Base-by-base conservation (phyloP, 2,113 vertebrate species). In the Cochlearius cochlearius region DNA sequence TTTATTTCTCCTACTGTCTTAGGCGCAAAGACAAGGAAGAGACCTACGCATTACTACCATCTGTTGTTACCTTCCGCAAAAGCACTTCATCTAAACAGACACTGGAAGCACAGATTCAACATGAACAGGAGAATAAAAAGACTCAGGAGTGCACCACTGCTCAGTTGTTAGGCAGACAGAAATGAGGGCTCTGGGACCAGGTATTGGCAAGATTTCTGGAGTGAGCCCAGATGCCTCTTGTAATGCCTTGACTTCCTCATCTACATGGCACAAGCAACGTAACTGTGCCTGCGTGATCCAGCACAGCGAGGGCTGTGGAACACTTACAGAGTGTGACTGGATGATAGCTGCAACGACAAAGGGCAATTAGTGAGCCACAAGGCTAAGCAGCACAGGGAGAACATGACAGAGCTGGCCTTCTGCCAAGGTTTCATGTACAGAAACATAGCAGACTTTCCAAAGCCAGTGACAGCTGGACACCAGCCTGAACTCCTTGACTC, bases 31-130 rank as follows among this genome's bases (percentile, higher is more conserved):
- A 89, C 72, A 91, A 84, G 76, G 30, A 77, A 90, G 18, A 17
- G 47, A 81, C 68, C 52, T 76, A 80, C 41, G 41, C 41, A 50
- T 62, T 91, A 58, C 25, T 66, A 90, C 91, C 92, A 95, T 83
- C 88, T 92, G 94, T 50, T 92, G 72, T 86, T 80, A 95, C 59
- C 45, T 94, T 90, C 79, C 92, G 86, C 63, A 87, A 91, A 85
- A 91, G 73, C 68, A 72, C 53, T 92, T 93, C 1, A 78, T 92
- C 71, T 64, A 80, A 56, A 66, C 63, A 56, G n/a, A 16, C 34
- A 52, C 21, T n/a, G 19, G 32, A 83, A 82, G 36, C 49, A 83
- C 27, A 59, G n/a, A 88, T 86, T 73, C 67, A 78, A 80, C 45
- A 74, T 9, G 50, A 80, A 81, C 0, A 1, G 66, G 49, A 91